A percentile compares a stretch with the other conserved stretches of the same genome.
Conservation (phyloP, 1,140 invertebrate species). For the Calliphora vicina region DNA sequence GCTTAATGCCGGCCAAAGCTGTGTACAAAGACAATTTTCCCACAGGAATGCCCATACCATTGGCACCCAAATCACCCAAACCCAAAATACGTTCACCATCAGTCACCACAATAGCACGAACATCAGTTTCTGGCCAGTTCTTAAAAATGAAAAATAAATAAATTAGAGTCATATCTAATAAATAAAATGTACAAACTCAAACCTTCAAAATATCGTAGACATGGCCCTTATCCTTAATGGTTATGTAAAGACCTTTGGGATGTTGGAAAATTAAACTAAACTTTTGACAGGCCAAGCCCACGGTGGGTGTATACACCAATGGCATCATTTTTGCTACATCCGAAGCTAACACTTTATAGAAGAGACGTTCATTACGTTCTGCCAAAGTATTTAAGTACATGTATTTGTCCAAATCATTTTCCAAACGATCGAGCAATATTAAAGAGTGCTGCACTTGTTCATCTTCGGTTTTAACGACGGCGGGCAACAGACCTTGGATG, state of each 20-base stretch:
- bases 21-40: slow-evolving; percentile 93
- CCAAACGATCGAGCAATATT: slow-evolving; percentile 74
- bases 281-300: slow-evolving; percentile 78
- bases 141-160: slow-evolving; percentile 15
- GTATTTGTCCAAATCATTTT: slow-evolving; percentile 81
- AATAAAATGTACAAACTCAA: too few relatives aligned
- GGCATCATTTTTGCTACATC: slow-evolving; percentile 90
- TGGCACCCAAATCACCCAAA: slow-evolving; percentile 90
- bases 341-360: slow-evolving; percentile 89
- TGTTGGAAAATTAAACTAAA: slow-evolving; percentile 46
- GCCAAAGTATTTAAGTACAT: slow-evolving; percentile 79
- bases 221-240: slow-evolving; percentile 94
- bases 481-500: slow-evolving; percentile 85
- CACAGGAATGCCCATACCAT: slow-evolving; percentile 94
- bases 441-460: slow-evolving; percentile 80
- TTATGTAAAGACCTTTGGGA: slow-evolving; percentile 94
- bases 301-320: slow-evolving; percentile 64
- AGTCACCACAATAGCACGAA: slow-evolving; percentile 91
- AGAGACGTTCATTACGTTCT: slow-evolving; percentile 89
- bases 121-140: slow-evolving; percentile 85
- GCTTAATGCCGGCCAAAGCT: slow-evolving; percentile 90
- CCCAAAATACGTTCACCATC: slow-evolving; percentile 94
- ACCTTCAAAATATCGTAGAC: slow-evolving; percentile 70
- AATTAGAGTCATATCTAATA: too few relatives aligned
- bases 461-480: slow-evolving; percentile 81